These are phyloP conservation scores for Lasioglossum albipes DNA, from an alignment of 1,140 invertebrate species.

Conservation along the genomic window DNA sequence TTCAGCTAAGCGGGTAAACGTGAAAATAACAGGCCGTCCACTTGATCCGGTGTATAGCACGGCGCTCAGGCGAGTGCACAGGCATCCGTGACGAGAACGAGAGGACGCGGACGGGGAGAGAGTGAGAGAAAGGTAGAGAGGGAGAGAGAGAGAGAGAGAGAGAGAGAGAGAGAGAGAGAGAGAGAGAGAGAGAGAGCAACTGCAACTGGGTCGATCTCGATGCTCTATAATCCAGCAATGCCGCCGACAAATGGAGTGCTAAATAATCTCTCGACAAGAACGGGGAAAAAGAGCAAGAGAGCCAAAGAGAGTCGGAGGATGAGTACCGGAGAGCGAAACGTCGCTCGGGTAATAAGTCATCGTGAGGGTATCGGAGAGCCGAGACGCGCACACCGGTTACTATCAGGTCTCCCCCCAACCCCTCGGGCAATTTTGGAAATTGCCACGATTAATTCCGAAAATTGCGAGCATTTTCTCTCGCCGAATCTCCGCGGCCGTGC, in stretches of 20 bases:
- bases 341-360: constrained; percentile 44
- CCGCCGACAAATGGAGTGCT: constrained; percentile 61
- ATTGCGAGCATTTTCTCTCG: constrained; percentile 35
- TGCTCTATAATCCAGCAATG: constrained; percentile 63
- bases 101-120: too few species aligned
- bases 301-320: background rate
- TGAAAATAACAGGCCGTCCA: constrained; percentile 12
- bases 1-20: background rate
- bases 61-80: too few species aligned
- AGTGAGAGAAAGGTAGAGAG: background rate
- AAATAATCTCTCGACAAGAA: constrained; percentile 62
- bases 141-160: background rate
- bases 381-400: background rate
- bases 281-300: constrained; percentile 24
- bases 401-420: constrained; percentile 1
- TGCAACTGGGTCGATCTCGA: constrained; percentile 52
- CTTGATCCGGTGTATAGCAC: background rate
- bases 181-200: background rate
- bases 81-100: background rate
- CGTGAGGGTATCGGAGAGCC: constrained; percentile 26
- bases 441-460: constrained; percentile 40
- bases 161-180: background rate
- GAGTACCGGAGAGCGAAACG: constrained; percentile 10
- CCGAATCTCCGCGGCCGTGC: background rate
- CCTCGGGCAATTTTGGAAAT: constrained; percentile 31